Percentiles rank a stretch among this genome's conserved stretches.
These are phyloP conservation scores for Bedellia somnulentella DNA, from an alignment of 2,888 invertebrate genomes.

Conservation along the genomic window DNA sequence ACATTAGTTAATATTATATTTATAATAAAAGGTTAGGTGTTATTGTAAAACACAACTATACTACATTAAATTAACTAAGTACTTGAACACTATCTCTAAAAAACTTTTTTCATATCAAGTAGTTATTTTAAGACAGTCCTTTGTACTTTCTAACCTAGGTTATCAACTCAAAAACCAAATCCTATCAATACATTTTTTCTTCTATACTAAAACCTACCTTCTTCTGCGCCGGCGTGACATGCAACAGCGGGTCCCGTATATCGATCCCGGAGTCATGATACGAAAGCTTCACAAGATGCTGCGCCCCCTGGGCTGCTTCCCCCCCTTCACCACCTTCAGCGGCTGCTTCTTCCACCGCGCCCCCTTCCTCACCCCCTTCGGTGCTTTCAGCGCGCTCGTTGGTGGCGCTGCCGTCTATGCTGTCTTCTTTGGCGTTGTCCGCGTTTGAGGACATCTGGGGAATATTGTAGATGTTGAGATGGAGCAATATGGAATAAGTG, in stretches of 20 bases:
- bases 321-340: constrained; percentile 49
- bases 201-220: too few relatives aligned
- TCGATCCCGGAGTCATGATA: constrained; percentile 91
- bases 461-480: too few relatives aligned
- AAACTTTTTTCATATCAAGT: too few relatives aligned
- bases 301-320: constrained; percentile 35
- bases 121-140: too few relatives aligned
- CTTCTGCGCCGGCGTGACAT: constrained; percentile 66
- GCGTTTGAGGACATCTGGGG: constrained; percentile 39
- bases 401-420: constrained; percentile 23
- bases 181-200: too few relatives aligned
- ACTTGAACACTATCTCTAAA: too few relatives aligned
- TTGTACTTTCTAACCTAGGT: too few relatives aligned
- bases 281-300: constrained; percentile 75
- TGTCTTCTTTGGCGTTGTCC: constrained; percentile 37
- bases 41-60: not conserved
- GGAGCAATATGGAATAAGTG: too few relatives aligned
- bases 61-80: not conserved
- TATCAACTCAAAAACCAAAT: too few relatives aligned
- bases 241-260: constrained; percentile 75
- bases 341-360: constrained; percentile 27
- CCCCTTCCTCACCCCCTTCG: constrained; percentile 38
- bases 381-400: constrained; percentile 18
- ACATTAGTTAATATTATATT: not conserved
- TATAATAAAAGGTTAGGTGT: not conserved